Evolutionary conservation across 2,797 vertebrate species (phyloP), one percentile per base, ranked within the genome.

Genomic region (Columba guinea): DNA sequence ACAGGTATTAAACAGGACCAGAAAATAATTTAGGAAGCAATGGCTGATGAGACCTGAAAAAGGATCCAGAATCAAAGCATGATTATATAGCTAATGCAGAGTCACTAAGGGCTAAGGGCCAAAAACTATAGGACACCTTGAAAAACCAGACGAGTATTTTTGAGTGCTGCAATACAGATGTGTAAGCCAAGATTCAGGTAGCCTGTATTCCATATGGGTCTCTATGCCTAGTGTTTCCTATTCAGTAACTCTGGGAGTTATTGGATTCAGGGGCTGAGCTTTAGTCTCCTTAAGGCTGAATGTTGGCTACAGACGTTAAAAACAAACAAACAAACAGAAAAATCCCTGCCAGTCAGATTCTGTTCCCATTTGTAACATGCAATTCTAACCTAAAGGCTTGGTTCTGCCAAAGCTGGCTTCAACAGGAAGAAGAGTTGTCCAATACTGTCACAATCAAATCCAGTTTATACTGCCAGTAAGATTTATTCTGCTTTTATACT

Each of bases 311-410:
- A 79, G 27, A 90, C 8, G 8, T 77, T 65, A 80, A 90, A 96
- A 91, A 41, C 37, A 65, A 87, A 62, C 58, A 82, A 78, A 56
- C 64, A 88, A 87, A 62, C 58, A 82, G 73, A 68, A 93, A 90
- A 89, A 88, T 34, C 37, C 39, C 86, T 82, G 53, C 56, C 51
- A 76, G 74, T 60, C 78, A 93, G 71, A 77, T 70, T 79, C 53
- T 82, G 58, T 32, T 91, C 32, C 65, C 34, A 58, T 90, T 68
- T 76, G 51, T 35, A 74, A 82, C 28, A 68, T 0, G 11, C 58
- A 92, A 52, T 75, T 94, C 68, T 89, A 89, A 91, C 75, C 70
- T 67, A 84, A 87, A 87, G 88, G 71, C 64, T 84, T 60, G 74
- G 67, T 84, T 90, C 90, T 91, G 87, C 80, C 85, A 74, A 76